A percentile compares a stretch with the other conserved stretches of the same genome.
Evolutionary conservation across 2,113 vertebrate species (phyloP).

Genomic region (Seriola rivoliana): DNA sequence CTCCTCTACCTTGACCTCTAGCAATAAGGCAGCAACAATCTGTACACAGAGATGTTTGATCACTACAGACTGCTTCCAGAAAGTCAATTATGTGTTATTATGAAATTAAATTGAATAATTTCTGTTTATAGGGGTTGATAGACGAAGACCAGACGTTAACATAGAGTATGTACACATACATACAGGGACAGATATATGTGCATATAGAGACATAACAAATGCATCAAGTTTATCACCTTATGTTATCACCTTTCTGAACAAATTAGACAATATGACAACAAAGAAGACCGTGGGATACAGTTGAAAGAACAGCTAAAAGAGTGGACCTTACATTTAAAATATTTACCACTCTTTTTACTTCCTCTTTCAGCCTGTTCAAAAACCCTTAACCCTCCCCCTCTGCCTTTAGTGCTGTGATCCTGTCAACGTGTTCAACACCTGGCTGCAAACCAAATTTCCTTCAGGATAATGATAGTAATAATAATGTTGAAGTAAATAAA

Average conservation of each 20-base stretch:
- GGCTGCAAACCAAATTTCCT: background rate
- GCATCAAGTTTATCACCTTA: background rate
- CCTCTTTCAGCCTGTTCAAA: background rate
- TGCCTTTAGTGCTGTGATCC: background rate
- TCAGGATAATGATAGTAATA: background rate
- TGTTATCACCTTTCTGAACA: too few species aligned
- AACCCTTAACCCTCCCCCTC: background rate
- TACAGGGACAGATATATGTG: background rate
- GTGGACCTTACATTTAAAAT: background rate
- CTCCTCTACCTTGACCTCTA: slow-evolving; percentile 62
- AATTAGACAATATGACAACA: background rate
- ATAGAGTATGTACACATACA: background rate
- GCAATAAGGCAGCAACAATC: slow-evolving; percentile 32
- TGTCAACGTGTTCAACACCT: background rate
- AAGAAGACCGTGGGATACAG: background rate
- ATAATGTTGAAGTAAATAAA: slow-evolving; percentile 18
- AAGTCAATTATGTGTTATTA: slow-evolving; percentile 28
- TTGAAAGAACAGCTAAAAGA: background rate
- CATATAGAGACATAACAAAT: background rate
- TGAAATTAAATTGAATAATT: background rate
- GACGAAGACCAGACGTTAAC: background rate
- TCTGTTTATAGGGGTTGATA: background rate
- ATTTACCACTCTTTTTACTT: background rate
- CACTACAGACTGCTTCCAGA: slow-evolving; percentile 17
- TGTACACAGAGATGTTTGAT: slow-evolving; percentile 59